Conservation (phyloP, 1,140 invertebrate species). For the Aphelinus certus region DNA sequence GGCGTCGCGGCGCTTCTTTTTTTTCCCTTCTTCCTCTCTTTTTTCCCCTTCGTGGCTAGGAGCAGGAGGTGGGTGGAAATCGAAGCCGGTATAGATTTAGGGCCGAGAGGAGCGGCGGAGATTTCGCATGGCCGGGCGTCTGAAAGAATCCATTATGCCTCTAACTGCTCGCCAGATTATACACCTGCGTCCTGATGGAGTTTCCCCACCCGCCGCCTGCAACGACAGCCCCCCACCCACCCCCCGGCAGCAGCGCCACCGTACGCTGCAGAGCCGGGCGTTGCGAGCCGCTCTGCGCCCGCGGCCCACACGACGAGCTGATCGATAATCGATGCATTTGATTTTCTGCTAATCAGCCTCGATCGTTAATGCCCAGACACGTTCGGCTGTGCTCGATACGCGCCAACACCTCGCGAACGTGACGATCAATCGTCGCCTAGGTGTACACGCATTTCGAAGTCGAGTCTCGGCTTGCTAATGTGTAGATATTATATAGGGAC, state of each 20-base stretch:
- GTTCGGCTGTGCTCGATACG: no score
- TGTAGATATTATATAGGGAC: no score
- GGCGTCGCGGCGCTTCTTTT: background rate
- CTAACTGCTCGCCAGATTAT: constrained; percentile 36
- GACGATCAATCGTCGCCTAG: no score
- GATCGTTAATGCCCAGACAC: no score
- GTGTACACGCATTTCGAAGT: no score
- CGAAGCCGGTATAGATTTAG: background rate
- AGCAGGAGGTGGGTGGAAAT: background rate
- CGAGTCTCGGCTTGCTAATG: no score
- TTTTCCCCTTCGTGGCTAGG: background rate
- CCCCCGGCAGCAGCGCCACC: no score
- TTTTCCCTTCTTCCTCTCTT: background rate
- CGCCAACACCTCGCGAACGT: no score
- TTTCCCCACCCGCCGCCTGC: background rate
- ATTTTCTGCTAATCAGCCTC: constrained; percentile 24
- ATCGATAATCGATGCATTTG: constrained; percentile 33
- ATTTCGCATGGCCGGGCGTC: constrained; percentile 7
- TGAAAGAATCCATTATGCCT: constrained; percentile 31
- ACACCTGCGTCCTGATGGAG: constrained; percentile 30
- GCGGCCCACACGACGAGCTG: background rate
- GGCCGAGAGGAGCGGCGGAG: background rate
- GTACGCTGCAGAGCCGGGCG: background rate
- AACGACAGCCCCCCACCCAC: no score
- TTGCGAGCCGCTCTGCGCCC: background rate